These are phyloP conservation scores for Macaria liturata DNA, from an alignment of 2,888 invertebrate species.

Conservation along the genomic window DNA sequence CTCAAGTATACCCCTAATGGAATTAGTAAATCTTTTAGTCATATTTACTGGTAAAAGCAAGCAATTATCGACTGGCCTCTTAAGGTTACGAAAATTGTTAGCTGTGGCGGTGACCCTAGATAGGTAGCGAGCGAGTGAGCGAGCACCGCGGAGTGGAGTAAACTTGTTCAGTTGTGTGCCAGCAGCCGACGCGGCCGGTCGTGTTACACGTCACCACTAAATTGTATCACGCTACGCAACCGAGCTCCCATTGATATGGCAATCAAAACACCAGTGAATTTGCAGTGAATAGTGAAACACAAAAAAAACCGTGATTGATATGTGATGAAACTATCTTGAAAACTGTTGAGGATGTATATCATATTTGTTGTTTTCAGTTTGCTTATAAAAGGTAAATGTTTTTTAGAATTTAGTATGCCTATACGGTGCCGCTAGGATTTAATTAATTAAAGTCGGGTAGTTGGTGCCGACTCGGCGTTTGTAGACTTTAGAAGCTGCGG, in stretches of 20 bases:
- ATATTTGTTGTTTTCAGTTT: conserved; percentile 67
- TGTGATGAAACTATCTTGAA: conserved; percentile 65
- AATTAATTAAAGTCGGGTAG: conserved; percentile 1
- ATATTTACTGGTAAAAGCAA: conserved; percentile 46
- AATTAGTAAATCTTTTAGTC: conserved; percentile 34
- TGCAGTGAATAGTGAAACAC: conserved; percentile 23
- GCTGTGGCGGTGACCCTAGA: conserved; percentile 56
- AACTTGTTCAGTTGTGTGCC: conserved; percentile 61
- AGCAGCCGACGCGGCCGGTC: conserved; percentile 47
- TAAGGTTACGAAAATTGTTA: conserved; percentile 73
- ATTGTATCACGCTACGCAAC: conserved; percentile 12
- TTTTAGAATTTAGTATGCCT: neutral
- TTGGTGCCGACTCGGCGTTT: conserved; percentile 1
- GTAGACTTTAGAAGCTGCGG: neutral
- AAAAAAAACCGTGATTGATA: conserved; percentile 37
- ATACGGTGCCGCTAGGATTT: conserved; percentile 3
- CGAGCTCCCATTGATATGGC: conserved; percentile 19
- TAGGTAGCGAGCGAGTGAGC: conserved; percentile 16
- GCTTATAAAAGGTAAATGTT: conserved; percentile 69
- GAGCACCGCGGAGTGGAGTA: conserved; percentile 27
- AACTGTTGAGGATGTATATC: conserved; percentile 72
- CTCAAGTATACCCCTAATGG: conserved; percentile 19
- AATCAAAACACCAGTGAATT: conserved; percentile 26
- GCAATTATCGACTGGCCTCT: conserved; percentile 64
- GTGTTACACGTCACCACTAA: conserved; percentile 29